phyloP scores from a whole-genome alignment of 2,797 vertebrate species.

The Chelon auratus region DNA sequence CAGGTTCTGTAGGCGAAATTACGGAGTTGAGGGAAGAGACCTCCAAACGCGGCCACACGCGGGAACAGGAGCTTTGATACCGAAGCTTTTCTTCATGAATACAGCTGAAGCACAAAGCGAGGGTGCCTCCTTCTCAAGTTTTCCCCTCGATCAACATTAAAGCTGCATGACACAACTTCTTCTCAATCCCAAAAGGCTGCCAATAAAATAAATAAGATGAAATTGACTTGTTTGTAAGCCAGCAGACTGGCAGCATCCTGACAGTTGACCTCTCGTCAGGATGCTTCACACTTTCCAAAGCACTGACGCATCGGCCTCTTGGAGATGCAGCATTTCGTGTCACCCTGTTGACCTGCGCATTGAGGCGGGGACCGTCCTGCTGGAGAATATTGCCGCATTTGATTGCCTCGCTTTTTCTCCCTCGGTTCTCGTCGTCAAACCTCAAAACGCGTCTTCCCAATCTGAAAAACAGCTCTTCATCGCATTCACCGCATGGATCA shows the following conservation, averaged over 20 bases:
- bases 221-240: too few species aligned
- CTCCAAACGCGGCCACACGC: constrained; percentile 3
- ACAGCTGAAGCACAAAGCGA: constrained; percentile 9
- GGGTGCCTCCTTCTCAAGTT: background rate
- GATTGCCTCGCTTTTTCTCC: background rate
- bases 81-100: background rate
- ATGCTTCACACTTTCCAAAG: too few species aligned
- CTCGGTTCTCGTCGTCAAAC: background rate
- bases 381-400: too few species aligned
- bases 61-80: background rate
- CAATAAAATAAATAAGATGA: background rate
- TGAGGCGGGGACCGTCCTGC: background rate
- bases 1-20: constrained; percentile 13
- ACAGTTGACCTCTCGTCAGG: too few species aligned
- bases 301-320: too few species aligned
- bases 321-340: too few species aligned
- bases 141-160: constrained; percentile 4
- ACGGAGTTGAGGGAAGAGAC: background rate
- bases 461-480: background rate
- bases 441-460: background rate
- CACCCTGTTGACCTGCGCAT: too few species aligned
- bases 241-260: too few species aligned
- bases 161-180: constrained; percentile 20
- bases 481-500: background rate
- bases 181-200: constrained; percentile 6